phyloP scores from a whole-genome alignment of 2,797 vertebrate species.

The Artibeus lituratus region DNA sequence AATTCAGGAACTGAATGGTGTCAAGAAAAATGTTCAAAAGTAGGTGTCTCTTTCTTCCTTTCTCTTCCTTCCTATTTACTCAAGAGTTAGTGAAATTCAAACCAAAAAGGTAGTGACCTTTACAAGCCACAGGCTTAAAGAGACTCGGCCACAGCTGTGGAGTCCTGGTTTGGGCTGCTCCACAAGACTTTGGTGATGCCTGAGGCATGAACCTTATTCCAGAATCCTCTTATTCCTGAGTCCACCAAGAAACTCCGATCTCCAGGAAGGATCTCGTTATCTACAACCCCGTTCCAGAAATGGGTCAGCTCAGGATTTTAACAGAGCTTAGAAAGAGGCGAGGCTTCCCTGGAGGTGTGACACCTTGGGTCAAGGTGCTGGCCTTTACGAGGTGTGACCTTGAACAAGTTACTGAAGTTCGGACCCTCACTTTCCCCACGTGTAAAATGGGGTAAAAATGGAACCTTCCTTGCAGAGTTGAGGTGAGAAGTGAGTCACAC shows the following conservation, averaged over 20 bases:
- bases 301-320: background rate
- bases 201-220: background rate
- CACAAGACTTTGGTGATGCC: fast-evolving
- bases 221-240: background rate
- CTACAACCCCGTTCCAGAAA: background rate
- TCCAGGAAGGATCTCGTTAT: background rate
- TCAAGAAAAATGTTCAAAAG: background rate
- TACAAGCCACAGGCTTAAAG: background rate
- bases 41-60: background rate
- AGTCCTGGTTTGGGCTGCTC: background rate
- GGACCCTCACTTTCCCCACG: background rate
- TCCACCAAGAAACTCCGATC: background rate
- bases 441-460: background rate
- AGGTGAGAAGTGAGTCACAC: background rate
- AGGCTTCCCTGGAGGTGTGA: background rate
- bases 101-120: background rate
- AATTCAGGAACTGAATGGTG: background rate
- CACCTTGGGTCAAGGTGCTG: background rate
- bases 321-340: background rate
- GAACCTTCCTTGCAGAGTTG: background rate
- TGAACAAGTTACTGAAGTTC: background rate
- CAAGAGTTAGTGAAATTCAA: background rate
- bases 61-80: background rate
- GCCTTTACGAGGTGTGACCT: background rate
- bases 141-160: background rate